These are phyloP conservation scores for Calcarius lapponicus DNA, from an alignment of 2,797 vertebrate species.

Conservation along the genomic window DNA sequence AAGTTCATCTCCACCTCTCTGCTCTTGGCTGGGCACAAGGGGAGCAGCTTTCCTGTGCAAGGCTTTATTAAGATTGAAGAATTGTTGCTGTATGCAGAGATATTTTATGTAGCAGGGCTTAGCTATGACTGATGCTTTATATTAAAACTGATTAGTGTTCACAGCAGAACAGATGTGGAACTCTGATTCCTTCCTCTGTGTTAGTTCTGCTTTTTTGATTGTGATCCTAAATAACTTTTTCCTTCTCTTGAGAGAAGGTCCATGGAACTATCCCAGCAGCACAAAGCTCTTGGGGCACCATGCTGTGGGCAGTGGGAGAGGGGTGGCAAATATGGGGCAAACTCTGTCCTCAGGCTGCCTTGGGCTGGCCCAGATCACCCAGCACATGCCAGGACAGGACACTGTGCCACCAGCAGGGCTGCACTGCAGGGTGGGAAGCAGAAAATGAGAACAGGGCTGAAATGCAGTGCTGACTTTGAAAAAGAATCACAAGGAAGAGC, in stretches of 20 bases:
- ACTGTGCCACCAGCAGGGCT: neutral
- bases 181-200: neutral
- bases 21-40: neutral
- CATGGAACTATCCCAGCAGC: neutral
- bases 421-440: neutral
- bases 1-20: neutral
- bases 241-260: neutral
- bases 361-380: neutral
- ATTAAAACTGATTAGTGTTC: slow-evolving; percentile 13
- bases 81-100: neutral
- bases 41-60: neutral
- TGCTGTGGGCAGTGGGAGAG: neutral
- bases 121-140: neutral
- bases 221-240: neutral
- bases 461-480: neutral
- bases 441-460: neutral
- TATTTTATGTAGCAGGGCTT: neutral
- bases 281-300: neutral
- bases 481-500: neutral
- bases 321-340: neutral
- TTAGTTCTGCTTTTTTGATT: neutral
- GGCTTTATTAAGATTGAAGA: slow-evolving; percentile 10
- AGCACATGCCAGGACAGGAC: neutral
- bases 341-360: neutral
- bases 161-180: neutral